Evolutionary conservation across 2,797 vertebrate species (phyloP).

Genomic region (Cynopterus sphinx): DNA sequence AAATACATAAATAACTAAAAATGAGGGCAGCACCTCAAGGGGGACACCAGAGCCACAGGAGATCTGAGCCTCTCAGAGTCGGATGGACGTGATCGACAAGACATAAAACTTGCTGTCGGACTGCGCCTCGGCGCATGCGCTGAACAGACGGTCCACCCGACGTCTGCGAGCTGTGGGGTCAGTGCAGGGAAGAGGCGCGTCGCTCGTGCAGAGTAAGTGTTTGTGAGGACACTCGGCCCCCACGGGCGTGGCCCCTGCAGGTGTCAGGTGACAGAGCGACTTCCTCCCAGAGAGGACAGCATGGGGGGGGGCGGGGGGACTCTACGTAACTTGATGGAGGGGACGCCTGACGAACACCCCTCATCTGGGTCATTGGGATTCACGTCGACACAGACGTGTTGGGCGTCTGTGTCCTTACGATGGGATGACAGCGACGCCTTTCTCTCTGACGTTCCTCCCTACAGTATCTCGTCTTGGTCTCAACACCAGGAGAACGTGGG

Average conservation of each 20-base stretch:
- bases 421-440: neutral
- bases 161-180: neutral
- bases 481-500: neutral
- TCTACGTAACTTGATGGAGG: neutral
- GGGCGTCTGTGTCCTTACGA: neutral
- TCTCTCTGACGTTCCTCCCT: neutral
- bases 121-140: neutral
- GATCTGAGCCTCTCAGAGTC: neutral
- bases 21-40: neutral
- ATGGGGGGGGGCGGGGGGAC: neutral
- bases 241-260: neutral
- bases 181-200: neutral
- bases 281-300: neutral
- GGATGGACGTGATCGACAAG: neutral
- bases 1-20: neutral
- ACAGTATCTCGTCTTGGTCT: neutral
- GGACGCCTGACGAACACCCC: neutral
- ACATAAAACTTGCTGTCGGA: neutral
- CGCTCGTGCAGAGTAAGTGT: neutral
- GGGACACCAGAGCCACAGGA: too few species aligned
- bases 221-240: too few species aligned
- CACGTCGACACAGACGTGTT: rapidly evolving
- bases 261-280: neutral
- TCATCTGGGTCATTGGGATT: too few species aligned
- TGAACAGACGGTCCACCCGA: neutral